Evolutionary conservation across 2,113 vertebrate species (phyloP).

Genomic region (Chaetodon trifascialis): DNA sequence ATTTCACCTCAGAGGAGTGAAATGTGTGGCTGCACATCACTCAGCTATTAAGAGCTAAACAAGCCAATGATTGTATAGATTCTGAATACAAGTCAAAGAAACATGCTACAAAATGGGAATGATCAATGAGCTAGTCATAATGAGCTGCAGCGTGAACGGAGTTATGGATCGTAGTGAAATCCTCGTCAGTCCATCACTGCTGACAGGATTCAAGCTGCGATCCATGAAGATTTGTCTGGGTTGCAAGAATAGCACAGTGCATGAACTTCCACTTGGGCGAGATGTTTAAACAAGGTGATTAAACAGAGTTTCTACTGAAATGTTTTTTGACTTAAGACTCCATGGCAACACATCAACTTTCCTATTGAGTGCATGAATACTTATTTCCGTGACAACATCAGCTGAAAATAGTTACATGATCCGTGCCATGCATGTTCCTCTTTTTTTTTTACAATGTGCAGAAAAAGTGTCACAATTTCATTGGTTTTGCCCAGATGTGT

Average conservation of each 20-base stretch:
- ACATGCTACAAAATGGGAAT: not conserved
- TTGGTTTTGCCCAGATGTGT: not conserved
- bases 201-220: not conserved
- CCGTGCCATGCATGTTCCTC: not conserved
- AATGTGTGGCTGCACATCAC: not conserved
- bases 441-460: not conserved
- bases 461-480: not conserved
- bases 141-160: not conserved
- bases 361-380: not conserved
- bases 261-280: not conserved
- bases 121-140: not conserved
- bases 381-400: slow-evolving; percentile 2
- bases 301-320: not conserved
- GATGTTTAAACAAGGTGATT: not conserved
- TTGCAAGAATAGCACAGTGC: not conserved
- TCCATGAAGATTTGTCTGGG: not conserved
- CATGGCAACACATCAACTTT: not conserved
- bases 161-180: not conserved
- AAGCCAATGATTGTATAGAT: not conserved
- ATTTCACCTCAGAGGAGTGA: not conserved
- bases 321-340: slow-evolving; percentile 1
- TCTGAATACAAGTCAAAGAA: not conserved
- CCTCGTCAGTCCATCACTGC: not conserved
- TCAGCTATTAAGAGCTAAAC: not conserved
- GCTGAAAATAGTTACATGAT: not conserved